Percentiles rank a stretch among this genome's conserved stretches.
Conservation (phyloP, 2,888 invertebrate genomes). For the Polydesmus complanatus region DNA sequence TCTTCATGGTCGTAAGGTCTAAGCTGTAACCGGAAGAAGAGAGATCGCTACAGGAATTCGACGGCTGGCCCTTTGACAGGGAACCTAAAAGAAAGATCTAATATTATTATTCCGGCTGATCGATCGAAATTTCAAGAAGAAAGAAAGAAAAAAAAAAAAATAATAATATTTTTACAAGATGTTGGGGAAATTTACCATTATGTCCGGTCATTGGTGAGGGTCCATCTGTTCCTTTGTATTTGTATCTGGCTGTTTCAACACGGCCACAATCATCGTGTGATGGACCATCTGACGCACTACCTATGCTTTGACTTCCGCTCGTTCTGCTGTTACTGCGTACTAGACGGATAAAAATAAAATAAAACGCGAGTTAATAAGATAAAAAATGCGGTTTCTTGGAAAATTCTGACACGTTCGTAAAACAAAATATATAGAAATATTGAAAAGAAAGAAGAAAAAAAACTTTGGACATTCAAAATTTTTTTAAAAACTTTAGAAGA, state of each 20-base stretch:
- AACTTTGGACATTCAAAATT: too few species aligned
- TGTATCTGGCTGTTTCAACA: slow-evolving; percentile 8
- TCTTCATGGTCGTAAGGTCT: slow-evolving; percentile 28
- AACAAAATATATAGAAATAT: slow-evolving; percentile 5
- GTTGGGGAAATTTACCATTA: slow-evolving; percentile 7
- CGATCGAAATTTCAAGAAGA: background rate
- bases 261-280: slow-evolving; percentile 10
- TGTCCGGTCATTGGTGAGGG: background rate
- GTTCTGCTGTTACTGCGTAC: slow-evolving; percentile 14
- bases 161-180: background rate
- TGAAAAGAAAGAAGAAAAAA: too few species aligned
- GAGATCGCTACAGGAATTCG: background rate
- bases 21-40: slow-evolving; percentile 18
- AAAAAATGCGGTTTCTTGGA: background rate
- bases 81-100: slow-evolving; percentile 1
- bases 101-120: background rate
- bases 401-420: background rate
- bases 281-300: slow-evolving; percentile 14
- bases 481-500: too few species aligned
- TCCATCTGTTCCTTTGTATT: slow-evolving; percentile 14
- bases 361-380: background rate
- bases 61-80: slow-evolving; percentile 6
- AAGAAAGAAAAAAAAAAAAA: background rate
- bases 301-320: slow-evolving; percentile 12
- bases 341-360: background rate